These are phyloP conservation scores for Anisognathus igniventris DNA, from an alignment of 2,797 vertebrate species.

Conservation along the genomic window DNA sequence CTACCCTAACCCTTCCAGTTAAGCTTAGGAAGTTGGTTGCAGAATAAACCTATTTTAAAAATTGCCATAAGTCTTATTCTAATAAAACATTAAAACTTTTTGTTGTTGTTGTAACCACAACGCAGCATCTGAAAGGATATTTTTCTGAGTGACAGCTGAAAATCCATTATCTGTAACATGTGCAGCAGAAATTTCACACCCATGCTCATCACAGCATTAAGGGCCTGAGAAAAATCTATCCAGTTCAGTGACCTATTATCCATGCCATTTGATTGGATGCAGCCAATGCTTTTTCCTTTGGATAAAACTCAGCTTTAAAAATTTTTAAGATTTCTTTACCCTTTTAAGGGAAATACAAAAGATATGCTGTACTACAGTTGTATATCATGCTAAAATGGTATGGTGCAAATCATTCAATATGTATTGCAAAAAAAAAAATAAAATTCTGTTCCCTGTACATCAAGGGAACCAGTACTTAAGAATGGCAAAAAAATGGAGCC, in stretches of 20 bases:
- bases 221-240: conserved; percentile 6
- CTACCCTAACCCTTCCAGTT: background rate
- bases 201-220: background rate
- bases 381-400: background rate
- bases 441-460: background rate
- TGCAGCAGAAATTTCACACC: conserved; percentile 22
- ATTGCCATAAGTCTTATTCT: background rate
- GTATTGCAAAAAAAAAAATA: background rate
- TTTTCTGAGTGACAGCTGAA: background rate
- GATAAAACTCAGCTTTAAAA: conserved; percentile 3
- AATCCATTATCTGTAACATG: background rate
- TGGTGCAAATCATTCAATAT: background rate
- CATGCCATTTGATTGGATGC: background rate
- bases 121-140: background rate
- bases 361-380: background rate
- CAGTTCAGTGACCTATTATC: conserved; percentile 3
- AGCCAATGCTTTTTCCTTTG: background rate
- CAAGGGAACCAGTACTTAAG: background rate
- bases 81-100: background rate
- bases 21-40: background rate
- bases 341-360: background rate
- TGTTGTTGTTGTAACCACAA: background rate
- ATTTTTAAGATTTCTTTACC: background rate
- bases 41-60: background rate
- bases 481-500: background rate